phyloP scores from a whole-genome alignment of 2,113 vertebrate species.

The Hipposideros armiger region DNA sequence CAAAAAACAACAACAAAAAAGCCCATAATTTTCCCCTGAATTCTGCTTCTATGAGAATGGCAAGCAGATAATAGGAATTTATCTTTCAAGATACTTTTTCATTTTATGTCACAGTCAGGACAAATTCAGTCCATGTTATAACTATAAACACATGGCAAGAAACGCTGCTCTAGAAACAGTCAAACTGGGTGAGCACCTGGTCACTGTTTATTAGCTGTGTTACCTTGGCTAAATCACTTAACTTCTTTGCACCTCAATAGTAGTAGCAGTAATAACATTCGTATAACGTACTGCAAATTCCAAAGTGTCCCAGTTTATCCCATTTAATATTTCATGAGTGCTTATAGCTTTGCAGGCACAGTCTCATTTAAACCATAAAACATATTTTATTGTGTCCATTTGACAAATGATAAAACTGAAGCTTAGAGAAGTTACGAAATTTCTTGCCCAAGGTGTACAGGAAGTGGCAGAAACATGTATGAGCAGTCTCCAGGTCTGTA shows the following conservation, averaged over 20 bases:
- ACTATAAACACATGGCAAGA: slow-evolving; percentile 29
- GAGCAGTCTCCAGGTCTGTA: not conserved
- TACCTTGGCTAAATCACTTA: not conserved
- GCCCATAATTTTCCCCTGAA: not conserved
- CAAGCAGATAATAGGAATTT: slow-evolving; percentile 33
- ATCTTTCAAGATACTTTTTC: slow-evolving; percentile 49
- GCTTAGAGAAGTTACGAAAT: not conserved
- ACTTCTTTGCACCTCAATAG: not conserved
- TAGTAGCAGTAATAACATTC: not conserved
- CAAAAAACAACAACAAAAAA: not conserved
- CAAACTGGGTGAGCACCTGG: not conserved
- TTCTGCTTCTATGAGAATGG: slow-evolving; percentile 49
- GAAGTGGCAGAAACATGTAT: not conserved
- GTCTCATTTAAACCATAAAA: not conserved
- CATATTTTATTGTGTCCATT: not conserved
- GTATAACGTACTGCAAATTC: not conserved
- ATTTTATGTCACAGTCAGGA: slow-evolving; percentile 47
- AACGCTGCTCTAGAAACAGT: not conserved
- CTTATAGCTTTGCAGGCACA: not conserved
- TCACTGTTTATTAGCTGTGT: not conserved
- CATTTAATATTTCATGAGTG: not conserved
- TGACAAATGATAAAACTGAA: slow-evolving; percentile 26
- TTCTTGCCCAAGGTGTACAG: not conserved
- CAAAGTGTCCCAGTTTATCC: not conserved
- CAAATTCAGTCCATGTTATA: not conserved